These are phyloP conservation scores for Papilio machaon DNA, from an alignment of 1,140 invertebrate genomes.

Conservation along the genomic window DNA sequence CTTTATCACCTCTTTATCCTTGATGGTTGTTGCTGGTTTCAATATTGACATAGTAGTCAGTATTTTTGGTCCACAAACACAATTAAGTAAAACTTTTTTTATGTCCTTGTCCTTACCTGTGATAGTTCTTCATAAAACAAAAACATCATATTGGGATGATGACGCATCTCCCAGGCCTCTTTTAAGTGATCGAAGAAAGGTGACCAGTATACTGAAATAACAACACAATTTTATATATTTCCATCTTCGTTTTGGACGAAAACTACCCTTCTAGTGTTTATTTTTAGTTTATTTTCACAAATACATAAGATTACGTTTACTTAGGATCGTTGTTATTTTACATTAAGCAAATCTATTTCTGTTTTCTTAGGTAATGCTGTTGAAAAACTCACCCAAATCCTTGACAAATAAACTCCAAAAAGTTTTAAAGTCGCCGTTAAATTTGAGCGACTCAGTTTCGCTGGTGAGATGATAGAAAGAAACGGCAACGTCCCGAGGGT, in stretches of 20 bases:
- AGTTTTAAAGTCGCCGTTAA: slow-evolving; percentile 85
- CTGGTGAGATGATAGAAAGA: slow-evolving; percentile 90
- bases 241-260: background rate
- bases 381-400: slow-evolving; percentile 83
- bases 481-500: slow-evolving; percentile 92
- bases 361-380: background rate
- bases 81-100: background rate
- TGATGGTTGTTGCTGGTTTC: no score
- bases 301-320: no score
- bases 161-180: slow-evolving; percentile 18
- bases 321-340: no score
- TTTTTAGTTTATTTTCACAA: no score
- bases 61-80: no score
- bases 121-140: slow-evolving; percentile 45
- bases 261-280: no score
- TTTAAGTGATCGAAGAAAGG: slow-evolving; percentile 24
- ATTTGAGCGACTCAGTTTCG: slow-evolving; percentile 85
- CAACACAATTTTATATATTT: background rate
- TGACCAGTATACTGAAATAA: slow-evolving; percentile 25
- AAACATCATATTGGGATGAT: slow-evolving; percentile 39
- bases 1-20: no score
- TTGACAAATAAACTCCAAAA: slow-evolving; percentile 88
- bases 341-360: background rate
- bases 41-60: no score
- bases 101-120: slow-evolving; percentile 43